Base-by-base conservation (phyloP, 2,113 vertebrate genomes). In the Lucifuga dentata region DNA sequence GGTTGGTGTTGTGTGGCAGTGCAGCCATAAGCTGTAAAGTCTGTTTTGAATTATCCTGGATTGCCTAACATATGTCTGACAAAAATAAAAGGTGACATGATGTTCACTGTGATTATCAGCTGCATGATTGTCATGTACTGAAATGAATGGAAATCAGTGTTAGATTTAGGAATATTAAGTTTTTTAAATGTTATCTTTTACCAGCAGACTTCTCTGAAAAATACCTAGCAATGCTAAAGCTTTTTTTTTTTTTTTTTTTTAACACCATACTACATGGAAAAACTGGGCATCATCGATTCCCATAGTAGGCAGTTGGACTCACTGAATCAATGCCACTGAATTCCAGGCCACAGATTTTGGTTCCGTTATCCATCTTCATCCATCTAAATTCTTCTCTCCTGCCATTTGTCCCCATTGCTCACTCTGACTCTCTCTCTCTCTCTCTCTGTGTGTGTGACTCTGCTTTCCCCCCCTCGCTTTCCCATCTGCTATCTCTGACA, bases 351-450 rank as follows among this genome's bases (percentile, higher is more conserved):
- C 67, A 60, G 32, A 73, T 69, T 71, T 63, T n/a, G 48, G 24
- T 53, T 7, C 58, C 26, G 50, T 36, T 73, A 68, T 84, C 85
- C 57, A 74, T 72, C 59, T n/a, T n/a, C n/a, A n/a, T n/a, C n/a
- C n/a, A 8, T 64, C 58, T 83, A 23, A 41, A 2, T 81, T 68
- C 50, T 65, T 58, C 23, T 64, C 65, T 75, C 32, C 23, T 68
- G 39, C 72, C 49, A 49, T 63, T 69, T 67, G 64, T 74, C 66
- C 61, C 39, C 38, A 26, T 70, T 73, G 70, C 57, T 59, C 40
- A 65, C 64, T 11, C 26, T 66, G 52, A 48, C 57, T 61, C 53
- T 12, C 7, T 39, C 46, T 70, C 55, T 44, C 63, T 19, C 50
- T 52, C 55, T 19, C 57, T 57, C 32, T 71, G 20, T 65, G n/a